These are phyloP conservation scores for Orchestia grillus DNA, from an alignment of 1,140 invertebrate genomes.

Conservation along the genomic window DNA sequence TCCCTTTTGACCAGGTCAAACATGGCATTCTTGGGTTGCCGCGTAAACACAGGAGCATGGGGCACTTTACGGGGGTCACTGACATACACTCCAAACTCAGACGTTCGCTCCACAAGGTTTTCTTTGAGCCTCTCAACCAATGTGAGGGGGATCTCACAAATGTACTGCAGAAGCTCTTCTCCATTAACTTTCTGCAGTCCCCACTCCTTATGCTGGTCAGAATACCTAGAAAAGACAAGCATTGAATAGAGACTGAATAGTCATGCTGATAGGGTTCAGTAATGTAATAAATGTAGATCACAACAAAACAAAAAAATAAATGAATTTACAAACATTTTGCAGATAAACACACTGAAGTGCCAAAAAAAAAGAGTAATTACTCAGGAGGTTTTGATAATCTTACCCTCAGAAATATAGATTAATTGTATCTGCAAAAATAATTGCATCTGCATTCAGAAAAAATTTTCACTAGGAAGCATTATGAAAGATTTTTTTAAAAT, in stretches of 20 bases:
- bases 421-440: too few species aligned
- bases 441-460: too few species aligned
- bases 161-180: conserved; percentile 82
- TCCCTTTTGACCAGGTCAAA: conserved; percentile 84
- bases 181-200: conserved; percentile 85
- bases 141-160: conserved; percentile 86
- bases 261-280: background rate
- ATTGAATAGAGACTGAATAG: background rate
- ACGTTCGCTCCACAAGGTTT: conserved; percentile 76
- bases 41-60: conserved; percentile 88
- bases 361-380: too few species aligned
- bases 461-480: too few species aligned
- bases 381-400: too few species aligned
- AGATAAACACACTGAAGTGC: too few species aligned
- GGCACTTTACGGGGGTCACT: conserved; percentile 85
- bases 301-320: background rate
- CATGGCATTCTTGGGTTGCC: conserved; percentile 84
- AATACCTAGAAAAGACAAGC: conserved; percentile 68
- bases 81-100: conserved; percentile 84
- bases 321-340: too few species aligned
- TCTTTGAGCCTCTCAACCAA: conserved; percentile 76
- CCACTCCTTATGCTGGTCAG: conserved; percentile 78
- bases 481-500: too few species aligned
- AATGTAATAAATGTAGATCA: background rate
- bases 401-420: too few species aligned